Evolutionary conservation across 2,113 vertebrate genomes (phyloP).

Genomic region (Pelodiscus sinensis): DNA sequence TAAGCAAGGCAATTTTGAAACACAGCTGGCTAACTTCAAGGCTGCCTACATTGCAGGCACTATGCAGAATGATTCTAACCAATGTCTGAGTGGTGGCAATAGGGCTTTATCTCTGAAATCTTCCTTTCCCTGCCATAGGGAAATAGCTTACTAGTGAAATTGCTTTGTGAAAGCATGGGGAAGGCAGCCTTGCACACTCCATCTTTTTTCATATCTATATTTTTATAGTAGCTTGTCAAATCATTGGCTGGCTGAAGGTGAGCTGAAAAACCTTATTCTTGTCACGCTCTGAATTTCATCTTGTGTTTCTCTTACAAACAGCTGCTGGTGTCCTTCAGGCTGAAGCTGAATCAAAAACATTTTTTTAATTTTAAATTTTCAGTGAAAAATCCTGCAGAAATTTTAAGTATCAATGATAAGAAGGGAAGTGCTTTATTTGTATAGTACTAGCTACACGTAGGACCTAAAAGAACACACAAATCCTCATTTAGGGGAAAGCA

Average conservation of each 20-base stretch:
- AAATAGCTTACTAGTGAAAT: constrained; percentile 7
- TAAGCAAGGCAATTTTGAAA: neutral
- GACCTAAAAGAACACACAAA: neutral
- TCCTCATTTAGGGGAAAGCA: neutral
- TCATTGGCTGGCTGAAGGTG: constrained; percentile 52
- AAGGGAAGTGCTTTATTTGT: neutral
- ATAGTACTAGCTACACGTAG: too few species aligned
- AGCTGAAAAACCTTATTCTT: constrained; percentile 68
- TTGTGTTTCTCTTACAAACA: neutral
- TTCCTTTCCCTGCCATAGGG: neutral
- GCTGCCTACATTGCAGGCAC: neutral
- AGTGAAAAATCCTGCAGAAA: neutral
- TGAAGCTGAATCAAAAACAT: neutral
- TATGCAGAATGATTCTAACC: neutral
- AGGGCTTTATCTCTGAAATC: neutral
- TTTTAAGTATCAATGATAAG: neutral
- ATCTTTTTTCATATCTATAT: constrained; percentile 39
- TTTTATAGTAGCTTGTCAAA: constrained; percentile 62
- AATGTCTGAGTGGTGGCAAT: too few species aligned
- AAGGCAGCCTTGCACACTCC: constrained; percentile 52
- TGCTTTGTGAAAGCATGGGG: neutral
- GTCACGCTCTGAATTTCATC: neutral
- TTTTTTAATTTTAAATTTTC: neutral
- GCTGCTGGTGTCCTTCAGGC: neutral
- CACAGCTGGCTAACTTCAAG: neutral